Base-by-base conservation (phyloP, 2,888 invertebrate species). In the Dynastes grantii region DNA sequence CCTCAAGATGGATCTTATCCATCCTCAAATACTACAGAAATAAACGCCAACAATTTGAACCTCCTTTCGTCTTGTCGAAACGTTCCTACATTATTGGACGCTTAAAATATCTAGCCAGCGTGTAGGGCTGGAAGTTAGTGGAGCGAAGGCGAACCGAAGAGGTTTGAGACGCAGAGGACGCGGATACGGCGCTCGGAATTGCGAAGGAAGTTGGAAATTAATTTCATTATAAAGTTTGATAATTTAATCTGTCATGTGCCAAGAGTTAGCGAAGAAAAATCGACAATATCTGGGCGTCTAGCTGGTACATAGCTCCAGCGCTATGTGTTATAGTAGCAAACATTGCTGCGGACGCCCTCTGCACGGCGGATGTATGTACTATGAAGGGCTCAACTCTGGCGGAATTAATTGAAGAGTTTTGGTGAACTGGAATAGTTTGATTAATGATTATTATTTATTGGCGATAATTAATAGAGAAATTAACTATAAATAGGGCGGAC, bases 241-340 rank as follows among this genome's bases (percentile, higher is more conserved):
- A 87, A 87, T 87, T 87, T 86, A 86, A 85, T 87, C 86, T 87
- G 87, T 87, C 87, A 87, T 87, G 85, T 87, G 85, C 87, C 87
- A 83, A 85, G 84, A 85, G 85, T 87, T 78, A 58, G 58, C 70
- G 63, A 84, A 86, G 84, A 85, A 86, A 86, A 86, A 86, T 83
- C 71, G 55, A 22, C n/a, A 58, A 71, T 68, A 68, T 68, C 67
- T 68, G n/a, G 67, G 67, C 67, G 67, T 51, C 61, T 53, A 53
- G 40, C 45, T 61, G 61, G 55, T 6, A 22, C 29, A n/a, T 32
- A 11, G 11, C 8, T 11, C 9, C 45, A 37, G 32, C 45, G 45
- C 45, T 45, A 45, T 45, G 45, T 11, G 45, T 45, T 45, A 45
- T 45, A 45, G 45, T 45, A 45, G 45, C 45, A 11, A 45, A 45